Base-by-base conservation (phyloP, 2,888 invertebrate genomes). In the Drosophila tanythrix region DNA sequence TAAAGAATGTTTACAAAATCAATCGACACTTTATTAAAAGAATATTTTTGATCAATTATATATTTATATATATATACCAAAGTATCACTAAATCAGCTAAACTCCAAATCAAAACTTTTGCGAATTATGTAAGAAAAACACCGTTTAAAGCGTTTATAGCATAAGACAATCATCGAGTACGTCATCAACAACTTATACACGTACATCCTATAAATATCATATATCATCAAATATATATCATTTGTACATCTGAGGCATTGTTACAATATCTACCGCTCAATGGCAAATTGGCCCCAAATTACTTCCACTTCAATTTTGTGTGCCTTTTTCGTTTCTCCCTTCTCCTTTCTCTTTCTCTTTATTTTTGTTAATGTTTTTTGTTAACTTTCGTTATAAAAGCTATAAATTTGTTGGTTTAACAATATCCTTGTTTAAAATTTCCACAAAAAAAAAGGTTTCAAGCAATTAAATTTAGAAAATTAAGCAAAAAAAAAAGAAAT, bases 391-490 rank as follows among this genome's bases (percentile, higher is more conserved):
- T 81, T 88, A 83, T 71, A 52, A 79, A 76, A 79, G 79, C 84
- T 75, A 87, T 77, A 90, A 90, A 90, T 90, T 90, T 90, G 89
- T 90, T 90, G 89, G 89, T 90, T 72, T 90, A 90, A 90, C 90
- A 90, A 90, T 90, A 81, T 85, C 66, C 80, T 85, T 78, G 89
- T 81, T 68, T 38, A 89, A 88, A 75, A 63, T 83, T 88, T 88
- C 82, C 66, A 52, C 31, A 50, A 67, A 70, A 70, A 67, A 33
- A 62, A 4, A n/a, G 0, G 3, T 33, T 25, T 25, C 15, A 40
- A 67, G 8, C 4, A 46, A 46, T 33, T 46, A 21, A 31, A 36
- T 1, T 33, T 43, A 43, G 40, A 50, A 61, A 38, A 29, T 58
- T n/a, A 60, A 43, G 21, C 15, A 18, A 13, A 40, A 29, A 38